A percentile compares a stretch with the other conserved stretches of the same genome.
phyloP scores from a whole-genome alignment of 2,888 invertebrate genomes.

The Eudemis profundana region DNA sequence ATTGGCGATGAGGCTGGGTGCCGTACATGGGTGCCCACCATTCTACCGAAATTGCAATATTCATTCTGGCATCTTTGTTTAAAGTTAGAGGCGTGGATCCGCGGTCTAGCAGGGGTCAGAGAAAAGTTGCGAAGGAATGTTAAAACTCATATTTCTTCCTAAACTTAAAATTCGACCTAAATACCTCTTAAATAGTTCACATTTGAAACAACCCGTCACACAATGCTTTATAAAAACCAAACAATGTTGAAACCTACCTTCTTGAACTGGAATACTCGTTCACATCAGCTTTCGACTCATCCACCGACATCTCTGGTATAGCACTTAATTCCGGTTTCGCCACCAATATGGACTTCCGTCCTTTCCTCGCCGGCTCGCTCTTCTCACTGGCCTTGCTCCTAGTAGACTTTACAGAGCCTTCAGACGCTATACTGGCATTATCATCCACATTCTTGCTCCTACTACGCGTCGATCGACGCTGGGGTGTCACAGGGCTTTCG shows the following conservation, averaged over 20 bases:
- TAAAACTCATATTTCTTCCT: too few relatives aligned
- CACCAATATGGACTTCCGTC: slow-evolving; percentile 64
- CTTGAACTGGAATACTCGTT: slow-evolving; percentile 66
- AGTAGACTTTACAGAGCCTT: slow-evolving; percentile 62
- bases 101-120: too few relatives aligned
- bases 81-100: too few relatives aligned
- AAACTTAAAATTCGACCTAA: too few relatives aligned
- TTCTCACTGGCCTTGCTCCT: slow-evolving; percentile 63
- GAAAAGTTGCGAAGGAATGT: too few relatives aligned
- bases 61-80: too few relatives aligned
- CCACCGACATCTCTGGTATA: slow-evolving; percentile 73
- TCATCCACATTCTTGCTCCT: slow-evolving; percentile 68
- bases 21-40: too few relatives aligned
- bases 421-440: slow-evolving; percentile 69
- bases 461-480: slow-evolving; percentile 59
- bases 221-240: too few relatives aligned
- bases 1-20: too few relatives aligned
- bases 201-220: too few relatives aligned
- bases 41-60: too few relatives aligned
- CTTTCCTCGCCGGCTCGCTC: slow-evolving; percentile 57
- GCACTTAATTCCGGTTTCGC: slow-evolving; percentile 75
- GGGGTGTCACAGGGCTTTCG: slow-evolving; percentile 64
- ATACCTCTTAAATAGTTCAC: too few relatives aligned
- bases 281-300: slow-evolving; percentile 60
- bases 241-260: slow-evolving; percentile 56